Conservation (phyloP, 2,888 invertebrate genomes). For the Neelides folsomi region DNA sequence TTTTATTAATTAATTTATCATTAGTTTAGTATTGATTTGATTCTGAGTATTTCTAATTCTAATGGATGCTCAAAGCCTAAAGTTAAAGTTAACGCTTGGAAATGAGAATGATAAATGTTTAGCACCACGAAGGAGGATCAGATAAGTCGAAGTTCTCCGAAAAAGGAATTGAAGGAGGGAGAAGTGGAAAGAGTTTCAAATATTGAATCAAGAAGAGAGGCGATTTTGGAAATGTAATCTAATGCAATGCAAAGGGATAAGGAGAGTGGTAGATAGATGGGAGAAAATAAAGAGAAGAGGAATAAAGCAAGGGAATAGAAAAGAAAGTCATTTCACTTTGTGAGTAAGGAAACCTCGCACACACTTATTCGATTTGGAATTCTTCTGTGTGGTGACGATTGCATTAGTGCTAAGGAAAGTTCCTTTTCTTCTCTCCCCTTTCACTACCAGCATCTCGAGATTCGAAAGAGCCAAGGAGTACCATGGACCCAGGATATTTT, state of each 20-base stretch:
- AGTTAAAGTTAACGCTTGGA: no score
- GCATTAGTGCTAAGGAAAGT: slow-evolving; percentile 8
- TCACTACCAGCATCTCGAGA: neutral
- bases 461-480: no score
- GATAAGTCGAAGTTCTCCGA: no score
- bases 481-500: no score
- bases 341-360: slow-evolving; percentile 4
- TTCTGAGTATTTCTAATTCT: no score
- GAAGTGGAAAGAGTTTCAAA: no score
- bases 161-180: no score
- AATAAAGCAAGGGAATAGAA: slow-evolving; percentile 5
- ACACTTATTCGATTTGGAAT: slow-evolving; percentile 12
- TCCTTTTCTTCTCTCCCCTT: neutral
- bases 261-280: neutral
- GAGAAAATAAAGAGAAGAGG: slow-evolving; percentile 1
- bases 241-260: neutral
- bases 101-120: no score
- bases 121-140: no score
- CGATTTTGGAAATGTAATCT: neutral
- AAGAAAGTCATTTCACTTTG: slow-evolving; percentile 14
- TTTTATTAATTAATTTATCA: no score
- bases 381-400: slow-evolving; percentile 11
- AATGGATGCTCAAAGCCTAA: no score
- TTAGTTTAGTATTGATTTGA: no score
- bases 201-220: neutral